Evolutionary conservation across 1,140 invertebrate species (phyloP).

Genomic region (Pseudomyrmex sp.): DNA sequence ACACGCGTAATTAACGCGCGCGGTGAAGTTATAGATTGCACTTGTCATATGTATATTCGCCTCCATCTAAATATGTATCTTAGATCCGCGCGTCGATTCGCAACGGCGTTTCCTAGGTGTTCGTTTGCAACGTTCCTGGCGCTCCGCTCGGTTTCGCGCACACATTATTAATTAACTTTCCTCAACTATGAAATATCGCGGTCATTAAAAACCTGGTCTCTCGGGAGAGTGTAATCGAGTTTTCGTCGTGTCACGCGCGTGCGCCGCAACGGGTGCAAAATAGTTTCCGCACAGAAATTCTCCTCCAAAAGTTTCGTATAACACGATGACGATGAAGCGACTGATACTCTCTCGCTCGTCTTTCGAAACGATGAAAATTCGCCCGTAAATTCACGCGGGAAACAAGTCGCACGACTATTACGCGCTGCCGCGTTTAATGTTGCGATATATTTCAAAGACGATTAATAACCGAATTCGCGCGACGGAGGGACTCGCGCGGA

Average conservation of each 20-base stretch:
- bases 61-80: neutral
- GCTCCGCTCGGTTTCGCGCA: neutral
- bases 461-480: conserved; percentile 38
- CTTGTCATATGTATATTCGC: neutral
- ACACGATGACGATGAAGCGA: neutral
- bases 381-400: conserved; percentile 26
- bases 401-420: conserved; percentile 32
- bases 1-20: neutral
- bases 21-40: too few species aligned
- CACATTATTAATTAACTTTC: conserved; percentile 56
- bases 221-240: conserved; percentile 15
- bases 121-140: conserved; percentile 44
- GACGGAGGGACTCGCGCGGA: neutral
- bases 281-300: neutral
- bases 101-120: neutral
- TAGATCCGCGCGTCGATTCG: neutral
- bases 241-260: conserved; percentile 11
- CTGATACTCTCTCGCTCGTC: conserved; percentile 4
- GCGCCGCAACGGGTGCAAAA: neutral
- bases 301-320: conserved; percentile 10
- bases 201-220: conserved; percentile 42
- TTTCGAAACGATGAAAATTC: conserved; percentile 22
- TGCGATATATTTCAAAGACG: conserved; percentile 42
- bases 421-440: conserved; percentile 15
- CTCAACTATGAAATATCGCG: conserved; percentile 53